Percentiles rank a stretch among this genome's conserved stretches.
phyloP scores from a whole-genome alignment of 1,140 invertebrate species.

The Ostrea edulis region DNA sequence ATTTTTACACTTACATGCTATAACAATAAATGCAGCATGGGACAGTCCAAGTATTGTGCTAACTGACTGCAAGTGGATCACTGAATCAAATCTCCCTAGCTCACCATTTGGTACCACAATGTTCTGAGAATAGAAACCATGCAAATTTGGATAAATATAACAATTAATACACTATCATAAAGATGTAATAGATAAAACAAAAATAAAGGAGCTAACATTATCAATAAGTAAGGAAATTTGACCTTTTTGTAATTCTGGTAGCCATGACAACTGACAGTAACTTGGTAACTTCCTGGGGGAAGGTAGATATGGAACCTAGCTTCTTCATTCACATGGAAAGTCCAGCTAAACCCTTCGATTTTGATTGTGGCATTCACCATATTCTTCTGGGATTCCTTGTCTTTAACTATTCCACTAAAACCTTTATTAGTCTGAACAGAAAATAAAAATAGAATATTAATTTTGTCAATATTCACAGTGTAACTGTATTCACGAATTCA shows the following conservation, averaged over 20 bases:
- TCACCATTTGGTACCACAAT: constrained; percentile 7
- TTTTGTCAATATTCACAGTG: too few species aligned
- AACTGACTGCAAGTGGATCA: constrained; percentile 16
- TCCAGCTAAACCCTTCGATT: constrained; percentile 80
- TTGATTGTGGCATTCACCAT: constrained; percentile 87
- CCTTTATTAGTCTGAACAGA: constrained; percentile 86
- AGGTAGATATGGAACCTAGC: constrained; percentile 96
- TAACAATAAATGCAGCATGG: constrained; percentile 9
- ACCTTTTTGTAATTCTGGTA: constrained; percentile 58
- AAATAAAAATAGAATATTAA: background rate
- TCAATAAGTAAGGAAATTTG: background rate
- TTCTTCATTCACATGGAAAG: constrained; percentile 57
- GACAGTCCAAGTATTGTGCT: background rate
- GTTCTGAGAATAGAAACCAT: background rate
- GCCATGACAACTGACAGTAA: constrained; percentile 59
- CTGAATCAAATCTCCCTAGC: background rate
- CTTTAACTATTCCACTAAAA: constrained; percentile 90
- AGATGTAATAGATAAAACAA: background rate
- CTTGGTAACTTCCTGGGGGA: constrained; percentile 89
- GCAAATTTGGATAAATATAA: background rate
- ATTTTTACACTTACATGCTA: background rate
- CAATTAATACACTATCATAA: background rate
- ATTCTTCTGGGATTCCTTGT: constrained; percentile 85
- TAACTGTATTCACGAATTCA: background rate
- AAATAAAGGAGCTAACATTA: background rate